Evolutionary conservation across 2,113 vertebrate species (phyloP).

Genomic region (Empidonax traillii): DNA sequence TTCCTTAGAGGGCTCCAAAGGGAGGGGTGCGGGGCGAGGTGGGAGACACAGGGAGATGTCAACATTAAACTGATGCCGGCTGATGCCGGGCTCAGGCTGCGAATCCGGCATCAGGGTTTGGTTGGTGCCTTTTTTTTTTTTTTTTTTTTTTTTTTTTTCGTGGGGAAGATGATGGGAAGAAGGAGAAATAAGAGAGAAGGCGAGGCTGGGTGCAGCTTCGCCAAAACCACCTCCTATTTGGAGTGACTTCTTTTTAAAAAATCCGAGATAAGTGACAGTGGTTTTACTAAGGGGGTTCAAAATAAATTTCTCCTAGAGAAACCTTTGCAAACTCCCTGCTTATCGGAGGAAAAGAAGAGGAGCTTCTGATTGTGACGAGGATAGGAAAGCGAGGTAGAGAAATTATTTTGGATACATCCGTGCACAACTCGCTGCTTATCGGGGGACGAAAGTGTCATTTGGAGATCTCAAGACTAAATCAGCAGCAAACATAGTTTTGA

Average conservation of each 20-base stretch:
- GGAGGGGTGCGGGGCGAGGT: slow-evolving; percentile 10
- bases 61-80: slow-evolving; percentile 50
- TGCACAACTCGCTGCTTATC: background rate
- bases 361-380: background rate
- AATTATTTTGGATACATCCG: background rate
- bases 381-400: background rate
- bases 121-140: background rate
- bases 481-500: slow-evolving; percentile 44
- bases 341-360: background rate
- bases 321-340: background rate
- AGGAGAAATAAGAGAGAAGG: background rate
- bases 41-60: slow-evolving; percentile 55
- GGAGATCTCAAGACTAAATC: background rate
- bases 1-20: slow-evolving; percentile 36
- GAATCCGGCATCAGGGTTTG: background rate
- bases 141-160: no score
- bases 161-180: background rate
- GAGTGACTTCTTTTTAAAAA: background rate
- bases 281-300: background rate
- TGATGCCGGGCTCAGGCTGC: background rate
- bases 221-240: background rate
- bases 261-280: background rate
- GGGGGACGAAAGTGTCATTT: background rate
- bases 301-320: background rate
- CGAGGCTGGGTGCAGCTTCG: background rate